A percentile compares a stretch with the other conserved stretches of the same genome.
phyloP scores from a whole-genome alignment of 2,888 invertebrate species.

The Pseudoips prasinana region DNA sequence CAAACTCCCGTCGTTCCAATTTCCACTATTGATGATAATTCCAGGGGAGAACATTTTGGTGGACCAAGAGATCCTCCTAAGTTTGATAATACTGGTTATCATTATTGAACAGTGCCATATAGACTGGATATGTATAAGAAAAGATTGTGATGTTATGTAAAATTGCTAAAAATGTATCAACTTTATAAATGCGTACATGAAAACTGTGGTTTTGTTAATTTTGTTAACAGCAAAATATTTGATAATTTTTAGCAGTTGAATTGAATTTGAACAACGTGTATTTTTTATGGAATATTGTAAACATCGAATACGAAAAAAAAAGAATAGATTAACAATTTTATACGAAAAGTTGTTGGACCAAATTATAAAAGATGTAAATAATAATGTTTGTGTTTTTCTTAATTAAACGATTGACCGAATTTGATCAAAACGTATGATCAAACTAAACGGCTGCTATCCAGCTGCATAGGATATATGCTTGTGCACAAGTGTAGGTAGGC shows the following conservation, averaged over 20 bases:
- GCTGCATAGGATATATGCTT: too few species aligned
- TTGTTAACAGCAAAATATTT: background rate
- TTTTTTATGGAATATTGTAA: background rate
- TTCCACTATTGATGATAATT: constrained; percentile 27
- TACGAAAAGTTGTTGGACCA: constrained; percentile 15
- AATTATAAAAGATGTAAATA: constrained; percentile 30
- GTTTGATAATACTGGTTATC: constrained; percentile 64
- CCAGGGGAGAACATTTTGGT: constrained; percentile 52
- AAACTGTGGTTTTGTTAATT: background rate
- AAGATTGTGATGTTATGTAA: constrained; percentile 2
- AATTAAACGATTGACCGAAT: too few species aligned
- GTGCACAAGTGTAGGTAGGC: too few species aligned
- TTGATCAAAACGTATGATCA: too few species aligned
- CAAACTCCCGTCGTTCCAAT: constrained; percentile 14
- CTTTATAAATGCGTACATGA: background rate
- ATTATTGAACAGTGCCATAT: constrained; percentile 54
- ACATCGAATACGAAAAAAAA: too few species aligned
- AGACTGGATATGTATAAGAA: constrained; percentile 6
- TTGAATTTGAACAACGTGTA: background rate
- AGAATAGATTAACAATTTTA: constrained; percentile 1
- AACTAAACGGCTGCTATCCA: too few species aligned
- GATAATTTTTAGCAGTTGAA: background rate
- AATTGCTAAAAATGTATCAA: constrained; percentile 2
- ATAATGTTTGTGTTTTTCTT: constrained; percentile 8
- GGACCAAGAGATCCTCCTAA: constrained; percentile 58